A percentile compares a stretch with the other conserved stretches of the same genome.
Conservation (phyloP, 2,113 vertebrate species). For the Ginglymostoma cirratum region DNA sequence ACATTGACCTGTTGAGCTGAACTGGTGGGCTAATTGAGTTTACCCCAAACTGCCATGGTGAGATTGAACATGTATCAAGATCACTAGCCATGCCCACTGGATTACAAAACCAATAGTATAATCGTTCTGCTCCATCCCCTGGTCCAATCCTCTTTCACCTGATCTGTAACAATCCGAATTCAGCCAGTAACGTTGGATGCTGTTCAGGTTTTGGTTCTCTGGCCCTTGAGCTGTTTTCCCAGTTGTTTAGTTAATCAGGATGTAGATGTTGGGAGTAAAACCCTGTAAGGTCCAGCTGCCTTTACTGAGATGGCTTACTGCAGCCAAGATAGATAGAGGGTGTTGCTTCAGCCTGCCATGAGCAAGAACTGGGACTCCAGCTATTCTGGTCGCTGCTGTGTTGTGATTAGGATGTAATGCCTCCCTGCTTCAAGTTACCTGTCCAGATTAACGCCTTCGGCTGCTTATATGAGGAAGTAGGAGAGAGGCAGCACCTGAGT, state of each 20-base stretch:
- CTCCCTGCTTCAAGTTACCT: not conserved
- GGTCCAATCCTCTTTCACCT: too few relatives aligned
- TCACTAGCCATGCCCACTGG: too few relatives aligned
- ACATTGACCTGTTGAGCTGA: not conserved
- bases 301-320: not conserved
- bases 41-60: too few relatives aligned
- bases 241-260: not conserved
- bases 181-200: not conserved
- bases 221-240: not conserved
- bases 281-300: not conserved
- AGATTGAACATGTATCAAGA: too few relatives aligned
- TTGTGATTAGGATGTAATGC: not conserved
- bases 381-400: not conserved
- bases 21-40: not conserved
- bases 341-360: not conserved
- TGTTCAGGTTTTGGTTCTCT: not conserved
- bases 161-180: not conserved
- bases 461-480: not conserved
- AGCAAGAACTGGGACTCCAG: not conserved
- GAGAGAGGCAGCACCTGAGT: not conserved
- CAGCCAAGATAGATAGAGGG: not conserved
- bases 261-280: not conserved
- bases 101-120: too few relatives aligned
- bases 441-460: not conserved
- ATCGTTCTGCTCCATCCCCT: too few relatives aligned